Evolutionary conservation across 1,140 invertebrate species (phyloP).

Genomic region (Contarinia nasturtii): DNA sequence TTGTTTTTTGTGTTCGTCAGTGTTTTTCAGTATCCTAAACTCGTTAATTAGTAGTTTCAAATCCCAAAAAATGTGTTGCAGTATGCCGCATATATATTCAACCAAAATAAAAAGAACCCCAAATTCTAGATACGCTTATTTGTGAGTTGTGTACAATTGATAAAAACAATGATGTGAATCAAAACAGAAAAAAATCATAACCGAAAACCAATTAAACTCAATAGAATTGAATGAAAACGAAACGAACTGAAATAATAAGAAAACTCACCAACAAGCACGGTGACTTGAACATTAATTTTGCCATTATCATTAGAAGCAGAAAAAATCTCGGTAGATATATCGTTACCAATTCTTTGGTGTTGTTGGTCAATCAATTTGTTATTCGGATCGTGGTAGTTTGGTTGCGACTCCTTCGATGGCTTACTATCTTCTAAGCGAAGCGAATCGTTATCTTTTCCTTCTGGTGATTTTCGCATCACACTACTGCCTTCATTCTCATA

Average conservation of each 20-base stretch:
- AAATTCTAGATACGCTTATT: not conserved
- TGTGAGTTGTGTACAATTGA: too few species aligned
- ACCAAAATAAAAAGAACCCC: not conserved
- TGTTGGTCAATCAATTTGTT: too few species aligned
- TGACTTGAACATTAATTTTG: constrained; percentile 76
- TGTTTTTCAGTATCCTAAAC: too few species aligned
- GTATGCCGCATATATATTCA: not conserved
- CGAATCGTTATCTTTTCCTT: constrained; percentile 58
- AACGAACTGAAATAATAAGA: not conserved
- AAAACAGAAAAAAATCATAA: too few species aligned
- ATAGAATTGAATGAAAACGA: constrained; percentile 13
- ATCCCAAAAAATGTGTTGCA: not conserved
- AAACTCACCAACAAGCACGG: constrained; percentile 45
- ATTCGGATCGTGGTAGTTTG: not conserved
- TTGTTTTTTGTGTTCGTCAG: too few species aligned
- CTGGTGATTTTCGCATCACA: constrained; percentile 32
- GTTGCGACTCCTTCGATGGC: not conserved
- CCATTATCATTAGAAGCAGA: constrained; percentile 61
- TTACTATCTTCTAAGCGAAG: constrained; percentile 33
- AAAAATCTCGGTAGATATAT: constrained; percentile 19
- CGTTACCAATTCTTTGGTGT: constrained; percentile 1
- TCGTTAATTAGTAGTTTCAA: not conserved
- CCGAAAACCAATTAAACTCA: constrained; percentile 2
- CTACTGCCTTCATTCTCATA: too few species aligned
- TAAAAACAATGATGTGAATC: too few species aligned